A percentile compares a stretch with the other conserved stretches of the same genome.
These are phyloP conservation scores for Cygnus atratus DNA, from an alignment of 2,113 vertebrate species.

Conservation along the genomic window DNA sequence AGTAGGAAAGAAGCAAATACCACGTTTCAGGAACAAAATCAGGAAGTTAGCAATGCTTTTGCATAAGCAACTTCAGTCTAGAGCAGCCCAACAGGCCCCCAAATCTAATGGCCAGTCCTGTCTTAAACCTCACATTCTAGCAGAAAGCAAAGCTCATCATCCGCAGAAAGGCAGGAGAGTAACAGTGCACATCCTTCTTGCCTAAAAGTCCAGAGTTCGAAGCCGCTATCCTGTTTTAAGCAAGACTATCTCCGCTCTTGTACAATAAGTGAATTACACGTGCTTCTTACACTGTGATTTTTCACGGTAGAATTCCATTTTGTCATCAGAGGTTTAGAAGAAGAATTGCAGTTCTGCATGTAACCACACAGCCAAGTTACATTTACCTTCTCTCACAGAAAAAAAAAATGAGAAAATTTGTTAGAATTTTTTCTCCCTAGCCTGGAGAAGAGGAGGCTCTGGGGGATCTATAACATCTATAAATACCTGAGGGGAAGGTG, in stretches of 20 bases:
- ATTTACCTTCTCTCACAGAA: not conserved
- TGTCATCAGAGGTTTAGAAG: not conserved
- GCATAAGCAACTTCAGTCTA: not conserved
- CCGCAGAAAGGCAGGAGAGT: not conserved
- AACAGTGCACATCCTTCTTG: not conserved
- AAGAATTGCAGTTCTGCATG: not conserved
- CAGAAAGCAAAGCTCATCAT: not conserved
- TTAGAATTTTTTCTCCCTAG: not conserved
- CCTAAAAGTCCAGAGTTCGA: not conserved
- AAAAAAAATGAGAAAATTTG: not conserved
- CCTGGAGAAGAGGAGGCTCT: not conserved
- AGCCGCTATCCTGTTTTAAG: not conserved
- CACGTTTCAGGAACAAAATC: not conserved
- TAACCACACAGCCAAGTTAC: not conserved
- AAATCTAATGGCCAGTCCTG: not conserved
- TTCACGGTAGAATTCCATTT: not conserved
- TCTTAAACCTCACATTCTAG: not conserved
- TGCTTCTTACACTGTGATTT: not conserved
- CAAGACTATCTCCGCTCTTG: not conserved
- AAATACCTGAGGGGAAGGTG: not conserved
- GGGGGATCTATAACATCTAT: not conserved
- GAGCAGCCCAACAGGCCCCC: not conserved
- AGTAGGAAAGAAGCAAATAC: not conserved
- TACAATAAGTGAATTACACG: not conserved
- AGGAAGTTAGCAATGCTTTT: not conserved